These are phyloP conservation scores for Zaprionus obscuricornis DNA, from an alignment of 2,888 invertebrate species.

Conservation along the genomic window DNA sequence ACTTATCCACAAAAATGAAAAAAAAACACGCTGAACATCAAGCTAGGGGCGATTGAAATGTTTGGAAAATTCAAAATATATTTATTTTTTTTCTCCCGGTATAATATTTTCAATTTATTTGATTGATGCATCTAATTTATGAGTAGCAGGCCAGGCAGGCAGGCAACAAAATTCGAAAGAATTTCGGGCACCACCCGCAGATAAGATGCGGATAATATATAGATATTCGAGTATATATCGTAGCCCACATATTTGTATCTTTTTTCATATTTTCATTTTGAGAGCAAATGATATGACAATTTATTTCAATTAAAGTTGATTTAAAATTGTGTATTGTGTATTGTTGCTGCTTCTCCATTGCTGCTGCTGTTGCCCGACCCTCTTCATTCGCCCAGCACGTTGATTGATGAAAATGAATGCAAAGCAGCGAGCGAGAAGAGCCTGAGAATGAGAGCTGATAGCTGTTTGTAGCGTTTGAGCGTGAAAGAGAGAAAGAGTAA, in stretches of 20 bases:
- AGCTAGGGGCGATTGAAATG: background rate
- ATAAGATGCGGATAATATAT: conserved; percentile 18
- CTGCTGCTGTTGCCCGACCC: background rate
- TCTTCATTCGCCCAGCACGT: conserved; percentile 6
- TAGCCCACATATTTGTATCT: conserved; percentile 31
- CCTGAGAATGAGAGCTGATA: too few relatives aligned
- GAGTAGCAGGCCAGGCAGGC: conserved; percentile 29
- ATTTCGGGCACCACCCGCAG: conserved; percentile 29
- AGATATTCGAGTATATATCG: conserved; percentile 1
- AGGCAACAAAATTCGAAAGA: background rate
- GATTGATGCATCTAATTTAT: conserved; percentile 52
- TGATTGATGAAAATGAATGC: conserved; percentile 56
- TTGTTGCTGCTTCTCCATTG: conserved; percentile 17
- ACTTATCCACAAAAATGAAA: conserved; percentile 1
- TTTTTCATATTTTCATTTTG: conserved; percentile 36
- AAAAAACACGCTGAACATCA: conserved; percentile 1
- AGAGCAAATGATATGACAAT: conserved; percentile 76
- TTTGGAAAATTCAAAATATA: conserved; percentile 28
- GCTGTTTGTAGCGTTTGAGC: too few relatives aligned
- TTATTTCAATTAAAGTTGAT: conserved; percentile 81
- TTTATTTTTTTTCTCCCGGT: too few relatives aligned
- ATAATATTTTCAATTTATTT: conserved; percentile 53
- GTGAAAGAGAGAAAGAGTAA: conserved; percentile 21
- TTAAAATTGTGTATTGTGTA: too few relatives aligned
- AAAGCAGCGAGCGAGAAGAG: conserved; percentile 29